Conservation (phyloP, 2,113 vertebrate genomes). For the Nipponia nippon region DNA sequence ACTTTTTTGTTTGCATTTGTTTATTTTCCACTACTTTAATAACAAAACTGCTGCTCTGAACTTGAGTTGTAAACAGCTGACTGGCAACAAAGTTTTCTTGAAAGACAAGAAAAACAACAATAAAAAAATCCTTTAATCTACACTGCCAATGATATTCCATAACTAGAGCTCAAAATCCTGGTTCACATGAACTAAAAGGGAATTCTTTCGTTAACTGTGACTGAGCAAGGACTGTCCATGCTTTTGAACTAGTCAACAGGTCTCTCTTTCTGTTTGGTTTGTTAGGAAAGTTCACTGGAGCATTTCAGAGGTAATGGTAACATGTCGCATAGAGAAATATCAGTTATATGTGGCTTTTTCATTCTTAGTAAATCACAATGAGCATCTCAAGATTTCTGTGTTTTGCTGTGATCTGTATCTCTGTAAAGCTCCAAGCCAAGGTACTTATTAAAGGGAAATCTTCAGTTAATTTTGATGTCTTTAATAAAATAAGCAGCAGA, state of each 20-base stretch:
- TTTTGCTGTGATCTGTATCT: not conserved
- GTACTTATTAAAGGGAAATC: not conserved
- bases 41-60: not conserved
- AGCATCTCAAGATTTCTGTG: not conserved
- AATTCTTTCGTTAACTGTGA: not conserved
- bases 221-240: not conserved
- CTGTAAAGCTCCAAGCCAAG: not conserved
- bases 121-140: not conserved
- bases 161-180: not conserved
- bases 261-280: not conserved
- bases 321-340: rapidly evolving
- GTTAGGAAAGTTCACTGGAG: not conserved
- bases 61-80: not conserved
- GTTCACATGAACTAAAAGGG: not conserved
- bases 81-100: not conserved
- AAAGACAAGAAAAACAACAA: not conserved
- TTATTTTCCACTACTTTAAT: not conserved
- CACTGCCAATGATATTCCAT: not conserved
- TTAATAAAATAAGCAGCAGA: not conserved
- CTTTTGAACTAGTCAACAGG: not conserved
- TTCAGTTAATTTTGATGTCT: not conserved
- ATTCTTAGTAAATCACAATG: not conserved
- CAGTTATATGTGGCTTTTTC: not conserved
- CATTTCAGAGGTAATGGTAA: not conserved
- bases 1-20: not conserved